Conservation (phyloP, 2,113 vertebrate species). For the Erpornis zantholeuca region DNA sequence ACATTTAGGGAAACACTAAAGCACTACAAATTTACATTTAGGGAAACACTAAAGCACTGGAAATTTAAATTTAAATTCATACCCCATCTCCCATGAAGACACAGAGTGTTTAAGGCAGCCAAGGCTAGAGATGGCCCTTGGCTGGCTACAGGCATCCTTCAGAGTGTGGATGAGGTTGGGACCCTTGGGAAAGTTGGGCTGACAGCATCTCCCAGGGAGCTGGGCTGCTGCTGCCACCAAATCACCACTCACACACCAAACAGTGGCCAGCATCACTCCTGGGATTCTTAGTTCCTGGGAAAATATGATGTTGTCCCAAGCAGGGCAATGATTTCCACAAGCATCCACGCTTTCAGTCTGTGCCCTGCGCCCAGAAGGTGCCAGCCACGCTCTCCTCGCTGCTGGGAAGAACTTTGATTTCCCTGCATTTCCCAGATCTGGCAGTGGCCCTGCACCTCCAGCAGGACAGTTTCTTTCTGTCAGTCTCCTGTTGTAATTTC, state of each 20-base stretch:
- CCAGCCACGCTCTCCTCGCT: rapidly evolving
- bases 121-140: neutral
- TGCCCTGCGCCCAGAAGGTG: neutral
- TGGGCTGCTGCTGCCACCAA: neutral
- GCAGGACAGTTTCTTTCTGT: neutral
- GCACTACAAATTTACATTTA: neutral
- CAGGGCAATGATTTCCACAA: neutral
- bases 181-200: neutral
- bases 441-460: rapidly evolving
- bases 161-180: neutral
- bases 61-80: neutral
- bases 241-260: neutral
- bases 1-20: neutral
- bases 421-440: neutral
- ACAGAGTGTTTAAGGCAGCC: neutral
- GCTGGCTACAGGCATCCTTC: rapidly evolving
- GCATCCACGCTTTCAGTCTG: neutral
- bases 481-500: rapidly evolving
- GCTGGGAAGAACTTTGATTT: neutral
- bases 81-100: neutral
- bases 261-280: neutral
- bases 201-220: neutral
- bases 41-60: neutral
- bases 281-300: neutral
- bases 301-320: neutral